Evolutionary conservation across 2,888 invertebrate species (phyloP).

Genomic region (Salpingus planirostris): DNA sequence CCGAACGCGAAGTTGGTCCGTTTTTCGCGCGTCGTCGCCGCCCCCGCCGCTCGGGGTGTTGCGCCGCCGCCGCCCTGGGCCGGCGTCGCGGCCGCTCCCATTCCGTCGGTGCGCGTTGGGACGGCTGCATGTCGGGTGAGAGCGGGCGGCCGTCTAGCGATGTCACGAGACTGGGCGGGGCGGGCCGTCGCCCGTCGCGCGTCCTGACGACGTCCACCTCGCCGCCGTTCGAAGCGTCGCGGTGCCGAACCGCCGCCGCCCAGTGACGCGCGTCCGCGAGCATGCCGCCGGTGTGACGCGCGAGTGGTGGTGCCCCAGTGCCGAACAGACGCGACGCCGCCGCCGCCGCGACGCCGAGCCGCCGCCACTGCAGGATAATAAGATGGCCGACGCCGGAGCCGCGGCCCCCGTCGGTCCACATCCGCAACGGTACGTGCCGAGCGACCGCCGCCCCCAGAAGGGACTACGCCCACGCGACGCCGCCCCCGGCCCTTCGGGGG

Average conservation of each 20-base stretch:
- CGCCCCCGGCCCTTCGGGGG: too few relatives aligned
- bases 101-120: constrained; percentile 48
- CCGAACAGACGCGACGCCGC: too few relatives aligned
- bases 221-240: constrained; percentile 34
- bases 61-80: constrained; percentile 31
- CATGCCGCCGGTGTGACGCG: too few relatives aligned
- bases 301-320: constrained; percentile 7
- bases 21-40: constrained; percentile 12
- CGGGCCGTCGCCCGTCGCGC: constrained; percentile 36
- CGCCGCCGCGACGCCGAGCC: too few relatives aligned
- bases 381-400: constrained; percentile 37
- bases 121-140: constrained; percentile 40
- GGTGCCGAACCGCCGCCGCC: constrained; percentile 22
- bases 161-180: constrained; percentile 41
- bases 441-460: too few relatives aligned
- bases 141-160: constrained; percentile 40
- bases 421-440: constrained; percentile 34
- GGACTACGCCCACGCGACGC: too few relatives aligned
- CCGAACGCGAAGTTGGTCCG: not conserved
- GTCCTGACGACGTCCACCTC: constrained; percentile 35
- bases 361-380: constrained; percentile 22
- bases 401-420: constrained; percentile 25
- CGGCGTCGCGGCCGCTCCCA: constrained; percentile 48
- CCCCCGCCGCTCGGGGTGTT: constrained; percentile 20
- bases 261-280: constrained; percentile 25